phyloP scores from a whole-genome alignment of 2,113 vertebrate genomes.

The Dunckerocampus dactyliophorus region DNA sequence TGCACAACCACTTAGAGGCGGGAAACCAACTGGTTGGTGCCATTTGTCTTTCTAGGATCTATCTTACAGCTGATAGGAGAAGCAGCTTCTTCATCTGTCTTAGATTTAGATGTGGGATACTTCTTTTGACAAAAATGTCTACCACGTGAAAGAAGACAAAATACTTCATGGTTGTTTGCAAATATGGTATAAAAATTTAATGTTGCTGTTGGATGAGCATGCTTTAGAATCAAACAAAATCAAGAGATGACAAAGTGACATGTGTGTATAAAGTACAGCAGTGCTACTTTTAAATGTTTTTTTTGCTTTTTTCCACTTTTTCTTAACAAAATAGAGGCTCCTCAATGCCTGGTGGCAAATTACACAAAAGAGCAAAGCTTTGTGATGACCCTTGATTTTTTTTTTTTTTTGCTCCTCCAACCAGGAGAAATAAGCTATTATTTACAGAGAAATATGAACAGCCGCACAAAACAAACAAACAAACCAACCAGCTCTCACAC shows the following conservation, averaged over 20 bases:
- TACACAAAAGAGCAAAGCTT: slow-evolving; percentile 35
- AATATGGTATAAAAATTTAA: slow-evolving; percentile 67
- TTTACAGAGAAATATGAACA: slow-evolving; percentile 53
- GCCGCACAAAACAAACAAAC: slow-evolving; percentile 1
- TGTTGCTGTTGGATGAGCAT: slow-evolving; percentile 48
- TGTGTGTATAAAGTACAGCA: slow-evolving; percentile 72
- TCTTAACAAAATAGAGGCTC: slow-evolving; percentile 62
- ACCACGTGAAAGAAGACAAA: slow-evolving; percentile 3
- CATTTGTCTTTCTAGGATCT: neutral
- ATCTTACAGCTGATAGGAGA: too few relatives aligned
- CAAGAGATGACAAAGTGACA: slow-evolving; percentile 65
- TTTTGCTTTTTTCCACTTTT: slow-evolving; percentile 39
- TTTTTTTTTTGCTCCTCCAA: slow-evolving; percentile 13
- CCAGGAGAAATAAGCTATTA: slow-evolving; percentile 48
- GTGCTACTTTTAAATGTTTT: slow-evolving; percentile 54
- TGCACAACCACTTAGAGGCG: neutral
- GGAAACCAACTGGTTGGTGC: neutral
- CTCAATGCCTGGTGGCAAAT: slow-evolving; percentile 34
- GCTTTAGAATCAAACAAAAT: slow-evolving; percentile 45
- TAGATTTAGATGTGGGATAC: neutral
- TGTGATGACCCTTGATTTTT: slow-evolving; percentile 23
- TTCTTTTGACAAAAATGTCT: neutral
- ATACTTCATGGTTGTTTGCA: slow-evolving; percentile 36
- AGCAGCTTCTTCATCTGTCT: neutral
- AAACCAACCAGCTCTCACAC: slow-evolving; percentile 17